Percentiles rank a stretch among this genome's conserved stretches.
These are phyloP conservation scores for Pica pica DNA, from an alignment of 2,113 vertebrate genomes.

Conservation along the genomic window DNA sequence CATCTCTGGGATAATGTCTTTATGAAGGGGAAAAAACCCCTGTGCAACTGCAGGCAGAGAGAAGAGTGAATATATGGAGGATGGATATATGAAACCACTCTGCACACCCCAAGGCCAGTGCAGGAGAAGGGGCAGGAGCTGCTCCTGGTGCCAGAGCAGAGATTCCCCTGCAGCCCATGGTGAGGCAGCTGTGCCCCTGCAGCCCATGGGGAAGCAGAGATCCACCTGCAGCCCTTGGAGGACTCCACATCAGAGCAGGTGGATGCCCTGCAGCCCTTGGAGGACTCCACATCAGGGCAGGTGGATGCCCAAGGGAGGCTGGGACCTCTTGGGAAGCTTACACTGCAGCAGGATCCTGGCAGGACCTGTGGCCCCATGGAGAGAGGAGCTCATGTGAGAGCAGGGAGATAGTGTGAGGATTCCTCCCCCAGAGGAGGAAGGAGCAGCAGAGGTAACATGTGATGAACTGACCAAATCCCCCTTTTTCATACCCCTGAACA, in stretches of 20 bases:
- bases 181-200: background rate
- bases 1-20: background rate
- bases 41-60: background rate
- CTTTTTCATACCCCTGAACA: background rate
- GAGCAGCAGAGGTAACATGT: background rate
- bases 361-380: background rate
- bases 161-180: background rate
- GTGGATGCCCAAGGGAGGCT: background rate
- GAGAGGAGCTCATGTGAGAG: background rate
- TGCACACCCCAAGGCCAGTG: background rate
- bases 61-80: background rate
- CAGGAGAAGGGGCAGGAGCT: background rate
- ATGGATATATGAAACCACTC: background rate
- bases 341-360: background rate
- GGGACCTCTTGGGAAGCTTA: background rate
- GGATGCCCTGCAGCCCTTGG: background rate
- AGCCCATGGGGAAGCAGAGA: background rate
- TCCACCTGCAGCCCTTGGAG: background rate
- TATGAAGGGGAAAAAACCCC: background rate
- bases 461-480: background rate
- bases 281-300: background rate
- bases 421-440: background rate
- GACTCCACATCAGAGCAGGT: background rate
- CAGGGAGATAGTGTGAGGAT: background rate
- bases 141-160: background rate